phyloP scores from a whole-genome alignment of 2,797 vertebrate genomes.

The Holocentrus rufus region DNA sequence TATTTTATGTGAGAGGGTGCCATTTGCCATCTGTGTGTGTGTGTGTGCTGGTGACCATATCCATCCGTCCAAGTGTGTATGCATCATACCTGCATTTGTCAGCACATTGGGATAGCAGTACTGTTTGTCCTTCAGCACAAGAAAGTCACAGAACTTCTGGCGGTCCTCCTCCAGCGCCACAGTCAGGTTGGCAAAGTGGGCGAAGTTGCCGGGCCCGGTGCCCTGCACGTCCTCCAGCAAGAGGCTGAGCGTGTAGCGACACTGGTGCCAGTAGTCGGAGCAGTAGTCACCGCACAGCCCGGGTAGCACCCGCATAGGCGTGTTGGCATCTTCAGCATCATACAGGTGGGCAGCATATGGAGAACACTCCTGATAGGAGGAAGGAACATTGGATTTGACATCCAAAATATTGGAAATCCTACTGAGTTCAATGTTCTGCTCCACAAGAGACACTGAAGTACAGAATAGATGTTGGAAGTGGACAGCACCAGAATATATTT shows the following conservation, averaged over 20 bases:
- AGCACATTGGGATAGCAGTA: conserved; percentile 88
- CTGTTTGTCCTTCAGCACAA: conserved; percentile 84
- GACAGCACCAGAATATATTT: too few species aligned
- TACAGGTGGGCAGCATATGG: conserved; percentile 87
- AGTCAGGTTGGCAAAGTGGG: conserved; percentile 66
- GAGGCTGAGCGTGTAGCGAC: conserved; percentile 84
- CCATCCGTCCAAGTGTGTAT: not conserved
- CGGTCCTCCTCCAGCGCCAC: conserved; percentile 75
- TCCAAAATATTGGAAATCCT: not conserved
- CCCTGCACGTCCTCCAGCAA: conserved; percentile 67
- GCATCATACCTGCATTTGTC: conserved; percentile 67
- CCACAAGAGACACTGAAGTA: too few species aligned
- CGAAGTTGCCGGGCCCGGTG: conserved; percentile 10
- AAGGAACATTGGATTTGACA: not conserved
- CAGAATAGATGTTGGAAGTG: too few species aligned
- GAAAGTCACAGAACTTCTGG: conserved; percentile 77
- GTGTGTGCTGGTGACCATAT: not conserved
- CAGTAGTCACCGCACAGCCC: conserved; percentile 85
- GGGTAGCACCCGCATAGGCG: conserved; percentile 81
- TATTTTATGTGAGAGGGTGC: too few species aligned
- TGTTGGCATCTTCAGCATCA: conserved; percentile 87
- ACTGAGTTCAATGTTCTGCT: too few species aligned
- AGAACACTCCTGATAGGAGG: conserved; percentile 82
- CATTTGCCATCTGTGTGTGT: not conserved
- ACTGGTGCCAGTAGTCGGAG: conserved; percentile 80